Percentiles rank a stretch among this genome's conserved stretches.
Conservation (phyloP, 1,140 invertebrate genomes). For the Lordiphosa stackelbergi region DNA sequence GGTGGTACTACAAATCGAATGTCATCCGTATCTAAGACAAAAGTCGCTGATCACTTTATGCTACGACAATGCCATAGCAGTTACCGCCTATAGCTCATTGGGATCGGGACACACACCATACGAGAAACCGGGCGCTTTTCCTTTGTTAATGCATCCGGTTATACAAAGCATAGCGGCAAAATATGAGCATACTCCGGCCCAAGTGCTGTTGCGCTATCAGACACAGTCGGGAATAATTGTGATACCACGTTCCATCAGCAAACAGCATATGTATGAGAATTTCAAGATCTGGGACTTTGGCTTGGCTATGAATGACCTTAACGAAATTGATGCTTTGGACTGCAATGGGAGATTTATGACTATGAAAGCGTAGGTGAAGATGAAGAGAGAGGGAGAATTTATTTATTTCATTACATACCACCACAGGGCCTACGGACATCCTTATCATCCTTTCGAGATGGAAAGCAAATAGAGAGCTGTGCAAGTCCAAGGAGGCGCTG, state of each 20-base stretch:
- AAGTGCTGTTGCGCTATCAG: constrained; percentile 83
- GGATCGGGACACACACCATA: constrained; percentile 81
- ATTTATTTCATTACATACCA: background rate
- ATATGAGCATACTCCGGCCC: constrained; percentile 83
- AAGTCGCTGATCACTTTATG: constrained; percentile 86
- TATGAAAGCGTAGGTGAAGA: constrained; percentile 52
- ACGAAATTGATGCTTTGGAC: constrained; percentile 81
- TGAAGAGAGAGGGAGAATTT: background rate
- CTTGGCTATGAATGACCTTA: constrained; percentile 82
- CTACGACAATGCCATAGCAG: constrained; percentile 81
- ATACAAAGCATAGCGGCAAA: constrained; percentile 81
- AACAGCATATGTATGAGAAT: constrained; percentile 84
- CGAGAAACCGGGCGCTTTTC: constrained; percentile 60
- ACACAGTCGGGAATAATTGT: constrained; percentile 81
- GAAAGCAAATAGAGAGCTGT: background rate
- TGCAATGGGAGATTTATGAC: constrained; percentile 68
- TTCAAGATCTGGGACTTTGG: constrained; percentile 86
- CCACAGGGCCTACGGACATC: constrained; percentile 59
- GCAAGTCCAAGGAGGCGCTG: no score
- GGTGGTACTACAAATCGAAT: constrained; percentile 87
- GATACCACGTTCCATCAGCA: constrained; percentile 87
- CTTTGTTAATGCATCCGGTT: constrained; percentile 56
- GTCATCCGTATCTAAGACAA: constrained; percentile 92
- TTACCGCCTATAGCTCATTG: constrained; percentile 90
- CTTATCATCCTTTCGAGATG: constrained; percentile 54